Percentiles rank a stretch among this genome's conserved stretches.
Conservation (phyloP, 2,888 invertebrate genomes). For the Apeira syringaria region DNA sequence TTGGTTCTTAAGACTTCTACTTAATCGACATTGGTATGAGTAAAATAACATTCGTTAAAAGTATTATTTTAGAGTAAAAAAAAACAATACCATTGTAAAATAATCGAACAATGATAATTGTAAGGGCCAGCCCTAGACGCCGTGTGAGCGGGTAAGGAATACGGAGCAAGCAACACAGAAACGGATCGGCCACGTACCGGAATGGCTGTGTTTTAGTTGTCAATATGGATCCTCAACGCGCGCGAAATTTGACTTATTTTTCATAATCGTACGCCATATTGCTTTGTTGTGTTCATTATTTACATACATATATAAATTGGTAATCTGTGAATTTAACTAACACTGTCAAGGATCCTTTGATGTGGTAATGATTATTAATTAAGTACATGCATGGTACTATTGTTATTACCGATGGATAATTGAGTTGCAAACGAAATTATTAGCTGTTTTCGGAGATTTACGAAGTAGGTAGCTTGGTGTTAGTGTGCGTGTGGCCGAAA, state of each 20-base stretch:
- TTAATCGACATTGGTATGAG: too few species aligned
- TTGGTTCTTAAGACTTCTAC: too few species aligned
- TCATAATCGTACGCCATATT: constrained; percentile 74
- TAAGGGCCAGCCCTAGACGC: constrained; percentile 58
- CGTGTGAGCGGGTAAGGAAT: constrained; percentile 75
- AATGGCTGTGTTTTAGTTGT: constrained; percentile 54
- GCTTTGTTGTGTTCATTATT: constrained; percentile 57
- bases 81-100: not conserved
- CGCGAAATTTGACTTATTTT: constrained; percentile 70
- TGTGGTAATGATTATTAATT: constrained; percentile 6
- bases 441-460: not conserved
- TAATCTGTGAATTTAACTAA: constrained; percentile 16
- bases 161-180: constrained; percentile 58
- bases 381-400: constrained; percentile 8
- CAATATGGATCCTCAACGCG: constrained; percentile 44
- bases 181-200: constrained; percentile 59
- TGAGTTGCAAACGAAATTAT: too few species aligned
- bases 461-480: constrained; percentile 7
- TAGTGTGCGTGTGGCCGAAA: constrained; percentile 44
- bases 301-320: constrained; percentile 41
- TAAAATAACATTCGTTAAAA: too few species aligned
- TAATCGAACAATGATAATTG: constrained; percentile 24
- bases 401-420: constrained; percentile 1
- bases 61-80: too few species aligned
- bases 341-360: constrained; percentile 5